Base-by-base conservation (phyloP, 2,797 vertebrate genomes). In the Discoglossus pictus region DNA sequence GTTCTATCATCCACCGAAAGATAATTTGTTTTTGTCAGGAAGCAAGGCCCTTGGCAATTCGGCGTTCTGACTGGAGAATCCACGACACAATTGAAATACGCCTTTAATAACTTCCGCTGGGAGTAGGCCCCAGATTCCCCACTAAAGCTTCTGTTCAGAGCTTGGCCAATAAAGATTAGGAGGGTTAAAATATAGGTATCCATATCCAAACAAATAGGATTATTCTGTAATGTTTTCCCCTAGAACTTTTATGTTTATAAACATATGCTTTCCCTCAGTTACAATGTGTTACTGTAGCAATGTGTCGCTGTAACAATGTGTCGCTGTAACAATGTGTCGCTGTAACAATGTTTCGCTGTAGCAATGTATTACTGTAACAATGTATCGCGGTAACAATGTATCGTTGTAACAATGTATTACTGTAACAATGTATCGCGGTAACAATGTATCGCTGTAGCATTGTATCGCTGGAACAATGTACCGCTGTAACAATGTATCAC, bases 21-120 rank as follows among this genome's bases (percentile, higher is more conserved):
- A 73, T 69, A 65, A 80, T 77, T 80, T 80, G 56, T 74, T 80
- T 82, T 75, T 64, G 16, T 74, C 47, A 69, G 62, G 35, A 66
- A 75, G 66, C 69, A 65, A 78, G 66, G 10, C 72, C 65, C 58
- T 38, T 38, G 68, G 66, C 66, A 81, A 80, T 77, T 72, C 52
- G 58, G 24, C 48, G 36, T 27, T 65, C 64, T 72, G 71, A 40
- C 21, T 47, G 63, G 65, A 44, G 10, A 74, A 65, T 56, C 17
- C 8, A 40, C 16, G 34, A 20, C 47, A 73, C 64, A 53, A 78
- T n/a, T 72, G 42, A 75, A 75, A 78, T 72, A 65, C 58, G 54
- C 52, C 46, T 73, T 68, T 77, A 76, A 73, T 68, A 67, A 40
- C 64, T 74, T 79, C 65, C 66, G 78, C 56, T 39, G 53, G 69